Evolutionary conservation across 2,888 invertebrate species (phyloP), one percentile per base, ranked within the genome.

Genomic region (Campaea margaritaria): DNA sequence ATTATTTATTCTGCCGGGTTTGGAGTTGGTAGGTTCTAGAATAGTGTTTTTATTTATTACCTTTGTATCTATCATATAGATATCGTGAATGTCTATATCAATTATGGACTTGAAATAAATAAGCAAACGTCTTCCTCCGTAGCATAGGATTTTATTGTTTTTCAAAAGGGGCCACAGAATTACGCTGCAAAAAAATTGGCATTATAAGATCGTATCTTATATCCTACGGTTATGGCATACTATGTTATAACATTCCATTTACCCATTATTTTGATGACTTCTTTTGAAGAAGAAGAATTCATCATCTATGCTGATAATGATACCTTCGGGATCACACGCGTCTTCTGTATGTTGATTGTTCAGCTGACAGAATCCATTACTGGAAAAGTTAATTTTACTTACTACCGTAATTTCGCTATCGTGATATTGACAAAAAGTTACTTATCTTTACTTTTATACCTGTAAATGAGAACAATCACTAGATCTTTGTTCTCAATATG

Each of bases 291-390:
- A 83, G 55, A 75, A 88, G 65, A 79, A 86, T 31, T 59, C 63
- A 13, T 83, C 76, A 21, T 78, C 66, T 27, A 75, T 48, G 55
- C 65, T 53, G 39, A 91, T 58, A 65, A 91, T 69, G 21, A 92
- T 45, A 10, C 86, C 87, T 43, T 81, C 81, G n/a, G 84, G 71
- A n/a, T 67, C 49, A 50, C 87, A 85, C 5, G 62, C 46, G 11
- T 78, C 82, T 58, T 86, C 86, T 4, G 83, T 83, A 62, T 82
- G 74, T 1, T 83, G 83, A 27, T 68, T 69, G 64, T 88, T 89
- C 13, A 91, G 72, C 66, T 92, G 91, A 64, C 79, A 82, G 70
- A 82, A 89, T 13, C 86, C 88, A 66, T 91, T 89, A 51, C 91
- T 92, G 74, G 9, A 72, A 79, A 66, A 12, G 3, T 31, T n/a